These are phyloP conservation scores for Drosophila percnosoma DNA, from an alignment of 2,888 invertebrate genomes.

Conservation along the genomic window DNA sequence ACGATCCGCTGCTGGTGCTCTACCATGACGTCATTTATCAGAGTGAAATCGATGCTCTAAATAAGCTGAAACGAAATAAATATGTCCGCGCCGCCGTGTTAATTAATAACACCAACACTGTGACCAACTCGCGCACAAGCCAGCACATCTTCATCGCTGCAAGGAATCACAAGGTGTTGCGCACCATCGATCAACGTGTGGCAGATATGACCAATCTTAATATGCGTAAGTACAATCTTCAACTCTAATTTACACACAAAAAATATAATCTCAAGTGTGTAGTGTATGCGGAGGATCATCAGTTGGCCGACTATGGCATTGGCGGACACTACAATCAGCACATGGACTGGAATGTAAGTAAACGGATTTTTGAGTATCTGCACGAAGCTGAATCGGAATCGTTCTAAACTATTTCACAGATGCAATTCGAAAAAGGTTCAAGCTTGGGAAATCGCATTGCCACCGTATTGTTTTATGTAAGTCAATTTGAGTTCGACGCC, in stretches of 20 bases:
- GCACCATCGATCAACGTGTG: constrained; percentile 85
- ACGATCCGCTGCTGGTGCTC: constrained; percentile 86
- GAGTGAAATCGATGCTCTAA: constrained; percentile 86
- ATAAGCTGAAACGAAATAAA: constrained; percentile 86
- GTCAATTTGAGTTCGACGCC: constrained; percentile 15
- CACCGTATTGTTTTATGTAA: constrained; percentile 84
- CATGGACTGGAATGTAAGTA: constrained; percentile 70
- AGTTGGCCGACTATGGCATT: constrained; percentile 80
- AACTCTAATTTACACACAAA: no score
- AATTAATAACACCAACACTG: constrained; percentile 89
- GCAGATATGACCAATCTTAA: constrained; percentile 86
- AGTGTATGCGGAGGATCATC: constrained; percentile 85
- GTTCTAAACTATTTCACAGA: constrained; percentile 23
- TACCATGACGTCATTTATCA: constrained; percentile 87
- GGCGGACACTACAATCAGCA: constrained; percentile 88
- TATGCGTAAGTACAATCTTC: constrained; percentile 71
- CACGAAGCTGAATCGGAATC: neutral
- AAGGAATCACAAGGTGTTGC: constrained; percentile 86
- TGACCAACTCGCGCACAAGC: constrained; percentile 70
- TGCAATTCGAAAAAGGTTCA: neutral
- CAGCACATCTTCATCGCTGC: constrained; percentile 65
- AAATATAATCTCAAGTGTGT: neutral
- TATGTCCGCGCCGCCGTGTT: constrained; percentile 87
- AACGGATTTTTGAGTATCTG: neutral
- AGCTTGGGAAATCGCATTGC: constrained; percentile 81